phyloP scores from a whole-genome alignment of 2,888 invertebrate genomes.

The Hirtodrosophila duncani region DNA sequence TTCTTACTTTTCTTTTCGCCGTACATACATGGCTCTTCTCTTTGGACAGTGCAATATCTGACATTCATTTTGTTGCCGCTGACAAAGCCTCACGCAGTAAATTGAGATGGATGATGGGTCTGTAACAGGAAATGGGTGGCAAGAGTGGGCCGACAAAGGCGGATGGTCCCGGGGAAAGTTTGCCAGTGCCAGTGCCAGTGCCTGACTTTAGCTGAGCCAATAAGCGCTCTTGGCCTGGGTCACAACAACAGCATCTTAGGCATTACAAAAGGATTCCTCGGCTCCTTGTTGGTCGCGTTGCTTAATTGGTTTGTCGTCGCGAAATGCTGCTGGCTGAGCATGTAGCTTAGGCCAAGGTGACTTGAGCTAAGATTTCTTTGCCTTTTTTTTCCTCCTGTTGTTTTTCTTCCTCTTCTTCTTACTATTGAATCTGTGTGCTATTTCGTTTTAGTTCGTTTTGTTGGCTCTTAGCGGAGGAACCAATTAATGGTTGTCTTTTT shows the following conservation, averaged over 20 bases:
- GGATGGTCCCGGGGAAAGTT: too few relatives aligned
- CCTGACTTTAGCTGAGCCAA: constrained; percentile 17
- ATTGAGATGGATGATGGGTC: constrained; percentile 61
- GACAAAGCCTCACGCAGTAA: constrained; percentile 65
- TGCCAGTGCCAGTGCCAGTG: not conserved
- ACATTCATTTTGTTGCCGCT: constrained; percentile 63
- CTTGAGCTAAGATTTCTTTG: too few relatives aligned
- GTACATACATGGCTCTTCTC: not conserved
- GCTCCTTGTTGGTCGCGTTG: constrained; percentile 2
- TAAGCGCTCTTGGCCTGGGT: constrained; percentile 21
- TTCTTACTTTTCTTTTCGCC: constrained; percentile 5
- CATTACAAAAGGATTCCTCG: constrained; percentile 4
- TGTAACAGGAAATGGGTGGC: not conserved
- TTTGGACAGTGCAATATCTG: constrained; percentile 38
- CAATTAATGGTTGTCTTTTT: too few relatives aligned
- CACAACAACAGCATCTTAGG: constrained; percentile 11
- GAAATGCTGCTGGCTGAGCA: too few relatives aligned
- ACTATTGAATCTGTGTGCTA: too few relatives aligned
- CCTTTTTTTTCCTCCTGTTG: too few relatives aligned
- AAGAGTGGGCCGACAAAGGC: not conserved
- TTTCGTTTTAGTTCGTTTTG: too few relatives aligned
- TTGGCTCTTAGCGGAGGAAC: too few relatives aligned
- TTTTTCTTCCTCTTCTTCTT: too few relatives aligned
- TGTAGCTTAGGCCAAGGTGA: too few relatives aligned
- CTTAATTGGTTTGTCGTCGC: constrained; percentile 30